Evolutionary conservation across 2,888 invertebrate species (phyloP).

Genomic region (Dorcus parallelipipedus): DNA sequence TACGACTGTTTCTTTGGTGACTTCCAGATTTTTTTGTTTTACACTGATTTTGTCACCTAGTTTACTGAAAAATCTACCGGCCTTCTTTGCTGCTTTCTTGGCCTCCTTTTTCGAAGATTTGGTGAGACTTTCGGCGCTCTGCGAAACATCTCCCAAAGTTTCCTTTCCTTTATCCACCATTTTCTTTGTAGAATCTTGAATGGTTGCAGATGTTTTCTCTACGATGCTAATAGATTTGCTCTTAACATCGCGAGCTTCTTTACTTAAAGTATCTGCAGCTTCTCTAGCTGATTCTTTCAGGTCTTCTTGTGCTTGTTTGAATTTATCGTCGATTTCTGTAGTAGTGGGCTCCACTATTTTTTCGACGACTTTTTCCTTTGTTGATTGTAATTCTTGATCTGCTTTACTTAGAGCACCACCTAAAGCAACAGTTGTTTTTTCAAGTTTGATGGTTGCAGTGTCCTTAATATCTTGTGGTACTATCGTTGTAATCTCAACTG

Average conservation of each 20-base stretch:
- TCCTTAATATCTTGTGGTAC: too few relatives aligned
- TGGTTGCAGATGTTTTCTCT: too few relatives aligned
- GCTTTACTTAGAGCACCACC: not conserved
- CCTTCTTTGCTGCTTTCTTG: constrained; percentile 16
- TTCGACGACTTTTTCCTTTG: not conserved
- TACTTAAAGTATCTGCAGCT: not conserved
- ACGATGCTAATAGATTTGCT: too few relatives aligned
- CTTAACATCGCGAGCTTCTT: too few relatives aligned
- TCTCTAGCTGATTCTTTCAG: constrained; percentile 5
- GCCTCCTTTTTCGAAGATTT: not conserved
- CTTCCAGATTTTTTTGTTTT: constrained; percentile 12
- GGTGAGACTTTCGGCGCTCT: not conserved
- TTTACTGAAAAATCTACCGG: constrained; percentile 20
- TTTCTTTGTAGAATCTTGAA: too few relatives aligned
- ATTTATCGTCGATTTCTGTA: not conserved
- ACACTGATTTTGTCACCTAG: constrained; percentile 21
- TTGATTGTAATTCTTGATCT: not conserved
- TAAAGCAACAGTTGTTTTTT: not conserved
- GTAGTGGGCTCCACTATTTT: not conserved
- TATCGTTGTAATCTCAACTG: too few relatives aligned
- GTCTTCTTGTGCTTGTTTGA: constrained; percentile 3
- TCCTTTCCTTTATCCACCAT: too few relatives aligned
- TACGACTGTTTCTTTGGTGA: not conserved
- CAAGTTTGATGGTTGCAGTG: not conserved
- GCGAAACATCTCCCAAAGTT: too few relatives aligned